These are phyloP conservation scores for Lissocephala sabroskyi DNA, from an alignment of 2,888 invertebrate genomes.

Conservation along the genomic window DNA sequence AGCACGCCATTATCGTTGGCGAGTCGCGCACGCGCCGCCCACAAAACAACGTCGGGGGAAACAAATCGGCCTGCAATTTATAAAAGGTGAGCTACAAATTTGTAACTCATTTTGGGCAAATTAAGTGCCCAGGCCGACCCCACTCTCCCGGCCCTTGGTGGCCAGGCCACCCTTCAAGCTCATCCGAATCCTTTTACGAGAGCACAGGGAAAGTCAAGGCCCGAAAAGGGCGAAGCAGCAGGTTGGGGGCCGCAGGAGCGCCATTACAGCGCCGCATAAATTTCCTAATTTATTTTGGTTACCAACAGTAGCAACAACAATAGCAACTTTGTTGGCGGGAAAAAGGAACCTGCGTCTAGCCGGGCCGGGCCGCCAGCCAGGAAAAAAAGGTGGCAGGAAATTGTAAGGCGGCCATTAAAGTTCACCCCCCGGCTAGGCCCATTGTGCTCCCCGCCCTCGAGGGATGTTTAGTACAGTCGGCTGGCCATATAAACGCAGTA, in stretches of 20 bases:
- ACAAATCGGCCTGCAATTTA: constrained; percentile 44
- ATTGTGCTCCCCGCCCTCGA: not conserved
- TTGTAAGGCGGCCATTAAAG: constrained; percentile 24
- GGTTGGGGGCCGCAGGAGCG: constrained; percentile 4
- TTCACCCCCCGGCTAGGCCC: not conserved
- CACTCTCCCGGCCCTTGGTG: too few relatives aligned
- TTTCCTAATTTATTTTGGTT: constrained; percentile 44
- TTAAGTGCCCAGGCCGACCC: constrained; percentile 23
- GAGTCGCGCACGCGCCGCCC: constrained; percentile 24
- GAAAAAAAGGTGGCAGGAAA: constrained; percentile 14
- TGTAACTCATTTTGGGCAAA: constrained; percentile 47
- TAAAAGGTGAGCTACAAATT: constrained; percentile 38
- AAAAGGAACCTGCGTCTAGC: not conserved
- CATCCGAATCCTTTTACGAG: constrained; percentile 9
- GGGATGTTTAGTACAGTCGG: constrained; percentile 21
- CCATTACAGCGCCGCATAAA: constrained; percentile 36
- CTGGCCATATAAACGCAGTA: constrained; percentile 44
- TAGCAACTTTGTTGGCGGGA: not conserved
- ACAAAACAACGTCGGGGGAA: constrained; percentile 18
- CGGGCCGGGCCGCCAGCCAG: too few relatives aligned
- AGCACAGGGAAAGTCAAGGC: too few relatives aligned
- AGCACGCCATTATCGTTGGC: constrained; percentile 32
- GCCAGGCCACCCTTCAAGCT: constrained; percentile 21
- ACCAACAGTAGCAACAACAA: not conserved
- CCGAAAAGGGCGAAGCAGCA: constrained; percentile 17